These are phyloP conservation scores for Cirrhinus molitorella DNA, from an alignment of 2,797 vertebrate genomes.

Conservation along the genomic window DNA sequence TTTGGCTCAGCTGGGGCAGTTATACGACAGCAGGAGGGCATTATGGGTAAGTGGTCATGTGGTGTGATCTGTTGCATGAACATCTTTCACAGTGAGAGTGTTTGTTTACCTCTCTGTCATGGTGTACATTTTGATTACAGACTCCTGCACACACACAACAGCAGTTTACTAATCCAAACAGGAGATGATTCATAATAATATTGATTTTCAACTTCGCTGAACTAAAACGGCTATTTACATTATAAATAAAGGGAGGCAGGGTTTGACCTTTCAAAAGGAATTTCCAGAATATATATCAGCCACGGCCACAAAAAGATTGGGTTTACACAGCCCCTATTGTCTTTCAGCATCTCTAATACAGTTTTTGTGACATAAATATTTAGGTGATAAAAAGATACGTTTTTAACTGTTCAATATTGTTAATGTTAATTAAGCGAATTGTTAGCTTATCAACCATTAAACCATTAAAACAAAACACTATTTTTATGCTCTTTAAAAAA, in stretches of 20 bases:
- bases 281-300: not conserved
- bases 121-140: not conserved
- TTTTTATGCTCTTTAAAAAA: too few species aligned
- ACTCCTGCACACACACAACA: not conserved
- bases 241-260: not conserved
- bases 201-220: not conserved
- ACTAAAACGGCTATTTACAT: slow-evolving; percentile 9
- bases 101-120: slow-evolving; percentile 23
- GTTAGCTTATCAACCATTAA: too few species aligned
- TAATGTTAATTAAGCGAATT: too few species aligned
- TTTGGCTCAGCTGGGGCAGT: slow-evolving; percentile 35
- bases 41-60: slow-evolving; percentile 42
- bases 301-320: too few species aligned
- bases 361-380: too few species aligned
- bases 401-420: too few species aligned
- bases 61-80: slow-evolving; percentile 19
- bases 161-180: not conserved
- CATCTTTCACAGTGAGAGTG: slow-evolving; percentile 23
- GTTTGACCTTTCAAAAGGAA: not conserved
- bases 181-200: not conserved
- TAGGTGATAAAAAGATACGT: too few species aligned
- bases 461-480: too few species aligned
- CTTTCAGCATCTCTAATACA: too few species aligned
- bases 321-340: too few species aligned
- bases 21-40: slow-evolving; percentile 37